A percentile compares a stretch with the other conserved stretches of the same genome.
phyloP scores from a whole-genome alignment of 2,797 vertebrate species.

The Toxotes lorentzi region DNA sequence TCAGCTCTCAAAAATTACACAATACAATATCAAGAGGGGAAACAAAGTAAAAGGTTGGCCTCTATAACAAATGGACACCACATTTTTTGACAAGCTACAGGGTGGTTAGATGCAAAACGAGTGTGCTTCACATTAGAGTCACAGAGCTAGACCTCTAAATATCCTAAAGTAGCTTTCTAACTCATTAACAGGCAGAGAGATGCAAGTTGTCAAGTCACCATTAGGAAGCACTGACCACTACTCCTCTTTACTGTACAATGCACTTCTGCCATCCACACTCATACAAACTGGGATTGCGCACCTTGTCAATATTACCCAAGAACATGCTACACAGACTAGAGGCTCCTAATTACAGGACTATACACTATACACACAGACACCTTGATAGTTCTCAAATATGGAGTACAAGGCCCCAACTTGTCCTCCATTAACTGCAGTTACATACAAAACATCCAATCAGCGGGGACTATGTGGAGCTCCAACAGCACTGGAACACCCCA shows the following conservation, averaged over 20 bases:
- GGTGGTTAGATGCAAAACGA: slow-evolving; percentile 27
- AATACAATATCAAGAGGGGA: slow-evolving; percentile 14
- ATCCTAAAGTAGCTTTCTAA: not conserved
- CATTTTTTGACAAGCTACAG: slow-evolving; percentile 47
- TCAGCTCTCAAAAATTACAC: slow-evolving; percentile 24
- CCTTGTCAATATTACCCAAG: slow-evolving; percentile 31
- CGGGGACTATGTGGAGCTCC: slow-evolving; percentile 33
- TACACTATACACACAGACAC: slow-evolving; percentile 39
- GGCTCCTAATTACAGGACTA: slow-evolving; percentile 28
- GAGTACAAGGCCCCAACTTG: not conserved
- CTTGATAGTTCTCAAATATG: slow-evolving; percentile 8
- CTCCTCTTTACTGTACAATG: slow-evolving; percentile 25
- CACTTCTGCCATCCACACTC: slow-evolving; percentile 64
- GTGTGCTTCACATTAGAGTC: slow-evolving; percentile 14
- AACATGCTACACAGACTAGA: slow-evolving; percentile 52
- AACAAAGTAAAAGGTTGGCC: slow-evolving; percentile 27
- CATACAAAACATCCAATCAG: slow-evolving; percentile 50
- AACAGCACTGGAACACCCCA: slow-evolving; percentile 24
- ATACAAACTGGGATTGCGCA: slow-evolving; percentile 79
- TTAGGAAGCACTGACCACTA: slow-evolving; percentile 43
- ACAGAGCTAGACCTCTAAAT: slow-evolving; percentile 5
- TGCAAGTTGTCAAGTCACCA: slow-evolving; percentile 27
- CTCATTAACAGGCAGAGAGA: slow-evolving; percentile 7
- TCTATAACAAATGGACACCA: slow-evolving; percentile 57
- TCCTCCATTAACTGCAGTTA: slow-evolving; percentile 39